A percentile compares a stretch with the other conserved stretches of the same genome.
These are phyloP conservation scores for Drosophila pallidifrons DNA, from an alignment of 1,140 invertebrate genomes.

Conservation along the genomic window DNA sequence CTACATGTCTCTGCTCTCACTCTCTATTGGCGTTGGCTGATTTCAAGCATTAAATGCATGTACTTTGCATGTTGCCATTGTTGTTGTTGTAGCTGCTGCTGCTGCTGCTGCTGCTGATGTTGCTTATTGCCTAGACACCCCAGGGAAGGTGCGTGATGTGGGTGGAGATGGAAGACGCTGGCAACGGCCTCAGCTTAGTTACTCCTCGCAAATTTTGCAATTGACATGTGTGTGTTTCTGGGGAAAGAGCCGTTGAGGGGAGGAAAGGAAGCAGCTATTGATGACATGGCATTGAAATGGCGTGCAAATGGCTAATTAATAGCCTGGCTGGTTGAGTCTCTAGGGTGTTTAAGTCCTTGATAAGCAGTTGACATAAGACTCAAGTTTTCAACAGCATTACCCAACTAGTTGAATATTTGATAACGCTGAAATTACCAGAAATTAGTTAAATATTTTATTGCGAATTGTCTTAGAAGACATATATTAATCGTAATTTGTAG, in stretches of 20 bases:
- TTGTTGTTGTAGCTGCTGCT: neutral
- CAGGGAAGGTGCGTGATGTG: neutral
- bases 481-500: too few species aligned
- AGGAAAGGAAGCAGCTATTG: conserved; percentile 30
- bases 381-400: conserved; percentile 3
- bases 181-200: conserved; percentile 5
- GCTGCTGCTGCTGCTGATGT: neutral
- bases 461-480: too few species aligned
- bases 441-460: too few species aligned
- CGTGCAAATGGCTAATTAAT: conserved; percentile 68
- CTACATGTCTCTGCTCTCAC: conserved; percentile 6
- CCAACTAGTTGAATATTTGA: neutral
- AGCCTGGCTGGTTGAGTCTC: conserved; percentile 25
- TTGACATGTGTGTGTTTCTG: conserved; percentile 26
- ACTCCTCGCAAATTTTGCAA: conserved; percentile 35
- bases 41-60: conserved; percentile 49
- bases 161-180: neutral
- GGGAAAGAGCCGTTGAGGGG: neutral
- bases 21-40: conserved; percentile 1
- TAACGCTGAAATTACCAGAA: neutral
- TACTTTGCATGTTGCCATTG: conserved; percentile 26
- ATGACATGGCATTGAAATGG: conserved; percentile 59
- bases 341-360: conserved; percentile 3
- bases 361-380: conserved; percentile 7
- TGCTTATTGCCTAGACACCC: neutral